Conservation (phyloP, 2,888 invertebrate genomes). For the Unio pictorum region DNA sequence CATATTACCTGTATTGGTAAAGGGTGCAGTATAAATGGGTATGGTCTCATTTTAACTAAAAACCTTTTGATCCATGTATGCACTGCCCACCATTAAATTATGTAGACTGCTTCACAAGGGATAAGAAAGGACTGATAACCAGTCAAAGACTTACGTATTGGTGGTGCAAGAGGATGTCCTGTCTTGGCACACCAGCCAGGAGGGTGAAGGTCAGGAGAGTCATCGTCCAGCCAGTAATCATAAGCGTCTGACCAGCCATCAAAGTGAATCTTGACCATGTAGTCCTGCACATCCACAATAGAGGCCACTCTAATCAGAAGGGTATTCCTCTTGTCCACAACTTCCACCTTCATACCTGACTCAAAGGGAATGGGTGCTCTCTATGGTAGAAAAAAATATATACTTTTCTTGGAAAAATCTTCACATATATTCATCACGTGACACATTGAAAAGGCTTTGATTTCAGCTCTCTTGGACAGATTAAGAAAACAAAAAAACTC, state of each 20-base stretch:
- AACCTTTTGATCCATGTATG: no score
- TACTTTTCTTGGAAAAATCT: not conserved
- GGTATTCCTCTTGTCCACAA: conserved; percentile 85
- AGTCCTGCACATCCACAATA: conserved; percentile 81
- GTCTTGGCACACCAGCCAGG: conserved; percentile 92
- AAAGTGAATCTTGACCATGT: conserved; percentile 84
- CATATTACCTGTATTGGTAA: no score
- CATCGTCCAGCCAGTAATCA: conserved; percentile 92
- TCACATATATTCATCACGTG: not conserved
- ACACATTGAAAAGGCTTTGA: not conserved
- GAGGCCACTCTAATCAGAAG: conserved; percentile 89
- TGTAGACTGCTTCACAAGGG: not conserved
- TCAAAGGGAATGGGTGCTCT: conserved; percentile 85
- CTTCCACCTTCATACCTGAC: conserved; percentile 89
- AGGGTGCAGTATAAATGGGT: no score
- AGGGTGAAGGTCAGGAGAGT: conserved; percentile 91
- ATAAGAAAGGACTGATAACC: not conserved
- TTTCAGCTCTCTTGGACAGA: not conserved
- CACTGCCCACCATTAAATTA: no score
- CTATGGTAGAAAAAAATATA: conserved; percentile 68
- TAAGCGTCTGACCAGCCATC: conserved; percentile 91
- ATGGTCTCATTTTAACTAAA: no score
- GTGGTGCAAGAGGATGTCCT: conserved; percentile 88
- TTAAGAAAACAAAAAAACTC: not conserved
- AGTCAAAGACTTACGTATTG: conserved; percentile 75